Conservation (phyloP, 2,888 invertebrate species). For the Lasioglossum zephyrum region DNA sequence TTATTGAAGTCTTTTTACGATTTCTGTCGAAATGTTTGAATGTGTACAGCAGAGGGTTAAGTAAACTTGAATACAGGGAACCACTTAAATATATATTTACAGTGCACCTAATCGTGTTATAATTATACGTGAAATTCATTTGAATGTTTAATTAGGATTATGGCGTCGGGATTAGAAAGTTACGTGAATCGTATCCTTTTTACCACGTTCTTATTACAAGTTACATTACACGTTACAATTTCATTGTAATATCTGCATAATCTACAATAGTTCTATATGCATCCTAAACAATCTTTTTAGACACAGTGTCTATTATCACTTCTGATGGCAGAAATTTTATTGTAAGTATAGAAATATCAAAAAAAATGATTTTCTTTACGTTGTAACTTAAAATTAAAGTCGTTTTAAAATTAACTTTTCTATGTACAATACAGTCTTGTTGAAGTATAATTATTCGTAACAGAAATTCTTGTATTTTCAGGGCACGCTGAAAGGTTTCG, state of each 20-base stretch:
- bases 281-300: constrained; percentile 80
- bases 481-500: constrained; percentile 99
- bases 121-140: constrained; percentile 26
- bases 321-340: constrained; percentile 98
- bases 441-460: neutral
- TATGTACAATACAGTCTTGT: neutral
- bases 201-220: neutral
- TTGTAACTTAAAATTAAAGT: neutral
- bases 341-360: constrained; percentile 85
- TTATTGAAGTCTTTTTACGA: neutral
- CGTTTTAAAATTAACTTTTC: neutral
- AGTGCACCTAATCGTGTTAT: constrained; percentile 19
- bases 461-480: constrained; percentile 79
- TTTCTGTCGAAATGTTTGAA: neutral
- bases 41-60: neutral
- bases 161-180: constrained; percentile 94
- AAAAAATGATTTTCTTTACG: neutral
- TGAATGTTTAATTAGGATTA: constrained; percentile 78
- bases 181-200: constrained; percentile 93
- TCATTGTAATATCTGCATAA: neutral
- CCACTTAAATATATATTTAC: neutral
- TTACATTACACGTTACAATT: neutral
- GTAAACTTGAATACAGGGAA: neutral
- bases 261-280: constrained; percentile 30
- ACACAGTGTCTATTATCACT: constrained; percentile 97